Conservation (phyloP, 2,113 vertebrate species). For the Malurus melanocephalus region DNA sequence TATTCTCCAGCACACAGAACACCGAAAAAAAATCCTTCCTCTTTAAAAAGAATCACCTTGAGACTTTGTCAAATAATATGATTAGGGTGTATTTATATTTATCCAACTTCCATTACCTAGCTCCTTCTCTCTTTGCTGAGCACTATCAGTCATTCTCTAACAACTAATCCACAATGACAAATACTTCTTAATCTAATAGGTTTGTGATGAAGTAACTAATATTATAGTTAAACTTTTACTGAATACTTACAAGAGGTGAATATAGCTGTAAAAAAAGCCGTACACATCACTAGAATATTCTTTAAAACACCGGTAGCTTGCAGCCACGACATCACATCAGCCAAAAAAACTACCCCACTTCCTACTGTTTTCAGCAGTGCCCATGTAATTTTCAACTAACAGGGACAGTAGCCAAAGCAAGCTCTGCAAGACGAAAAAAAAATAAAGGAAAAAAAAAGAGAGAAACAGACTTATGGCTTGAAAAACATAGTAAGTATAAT, state of each 20-base stretch:
- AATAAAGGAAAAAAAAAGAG: not conserved
- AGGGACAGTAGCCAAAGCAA: slow-evolving; percentile 49
- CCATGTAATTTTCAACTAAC: slow-evolving; percentile 28
- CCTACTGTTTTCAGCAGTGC: slow-evolving; percentile 48
- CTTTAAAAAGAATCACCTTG: slow-evolving; percentile 33
- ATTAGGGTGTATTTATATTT: slow-evolving; percentile 8
- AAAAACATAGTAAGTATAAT: not conserved
- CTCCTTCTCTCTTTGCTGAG: slow-evolving; percentile 18
- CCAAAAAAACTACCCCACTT: not conserved
- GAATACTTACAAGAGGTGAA: slow-evolving; percentile 28
- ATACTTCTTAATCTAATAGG: slow-evolving; percentile 22
- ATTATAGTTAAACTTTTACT: slow-evolving; percentile 24
- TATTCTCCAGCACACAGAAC: not conserved
- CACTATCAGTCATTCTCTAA: slow-evolving; percentile 52
- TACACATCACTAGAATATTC: slow-evolving; percentile 15
- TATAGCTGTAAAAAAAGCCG: slow-evolving; percentile 12
- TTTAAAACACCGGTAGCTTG: slow-evolving; percentile 41
- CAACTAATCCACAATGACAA: slow-evolving; percentile 41
- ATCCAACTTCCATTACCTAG: not conserved
- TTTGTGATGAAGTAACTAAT: slow-evolving; percentile 41
- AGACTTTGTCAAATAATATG: slow-evolving; percentile 8
- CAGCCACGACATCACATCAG: not conserved
- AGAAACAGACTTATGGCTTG: not conserved
- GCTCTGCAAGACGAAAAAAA: not conserved
- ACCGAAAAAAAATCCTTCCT: slow-evolving; percentile 1